Evolutionary conservation across 2,888 invertebrate species (phyloP).

Genomic region (Parnassius mnemosyne): DNA sequence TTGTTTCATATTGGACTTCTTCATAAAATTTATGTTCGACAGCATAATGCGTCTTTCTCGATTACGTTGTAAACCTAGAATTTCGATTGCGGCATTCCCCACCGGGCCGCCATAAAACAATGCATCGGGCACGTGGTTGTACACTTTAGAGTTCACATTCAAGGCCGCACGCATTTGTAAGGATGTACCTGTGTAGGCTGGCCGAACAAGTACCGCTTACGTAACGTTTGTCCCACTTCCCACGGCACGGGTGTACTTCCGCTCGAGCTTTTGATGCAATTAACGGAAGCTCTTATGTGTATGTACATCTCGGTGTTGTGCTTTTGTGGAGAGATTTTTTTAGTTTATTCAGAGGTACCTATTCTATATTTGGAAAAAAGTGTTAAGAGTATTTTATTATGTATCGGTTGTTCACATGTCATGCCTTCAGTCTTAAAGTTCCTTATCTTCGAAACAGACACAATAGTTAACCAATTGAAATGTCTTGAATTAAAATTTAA

Average conservation of each 20-base stretch:
- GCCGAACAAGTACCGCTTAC: conserved; percentile 76
- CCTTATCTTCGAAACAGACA: no score
- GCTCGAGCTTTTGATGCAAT: conserved; percentile 51
- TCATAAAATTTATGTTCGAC: not conserved
- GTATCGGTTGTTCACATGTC: no score
- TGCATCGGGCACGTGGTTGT: conserved; percentile 77
- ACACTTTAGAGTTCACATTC: conserved; percentile 78
- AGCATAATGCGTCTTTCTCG: conserved; percentile 14
- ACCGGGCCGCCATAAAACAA: conserved; percentile 74
- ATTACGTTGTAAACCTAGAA: conserved; percentile 36
- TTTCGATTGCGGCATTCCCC: conserved; percentile 55
- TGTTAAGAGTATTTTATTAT: no score
- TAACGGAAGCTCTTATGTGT: conserved; percentile 30
- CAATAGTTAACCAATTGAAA: no score
- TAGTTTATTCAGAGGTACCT: no score
- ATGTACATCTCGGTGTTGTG: conserved; percentile 2
- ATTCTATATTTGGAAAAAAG: no score
- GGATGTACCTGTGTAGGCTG: conserved; percentile 77
- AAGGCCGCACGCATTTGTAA: conserved; percentile 80
- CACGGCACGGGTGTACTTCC: conserved; percentile 66
- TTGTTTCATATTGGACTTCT: not conserved
- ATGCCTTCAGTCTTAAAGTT: no score
- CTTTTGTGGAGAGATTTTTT: not conserved
- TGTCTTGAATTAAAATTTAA: no score
- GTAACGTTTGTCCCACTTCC: conserved; percentile 74